Conservation (phyloP, 2,797 vertebrate species). For the Melanotaenia parkinsoni region DNA sequence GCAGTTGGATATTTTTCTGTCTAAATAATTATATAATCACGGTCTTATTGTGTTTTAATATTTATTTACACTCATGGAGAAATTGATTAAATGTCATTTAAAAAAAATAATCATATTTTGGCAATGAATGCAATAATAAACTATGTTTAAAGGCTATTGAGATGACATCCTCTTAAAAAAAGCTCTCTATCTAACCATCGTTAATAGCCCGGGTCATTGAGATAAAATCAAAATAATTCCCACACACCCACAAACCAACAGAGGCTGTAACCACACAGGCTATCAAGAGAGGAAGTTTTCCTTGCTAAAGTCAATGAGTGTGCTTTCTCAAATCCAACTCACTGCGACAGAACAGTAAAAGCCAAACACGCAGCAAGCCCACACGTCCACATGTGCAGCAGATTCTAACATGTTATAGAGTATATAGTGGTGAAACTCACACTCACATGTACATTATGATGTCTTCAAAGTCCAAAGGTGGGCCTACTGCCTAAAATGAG, state of each 20-base stretch:
- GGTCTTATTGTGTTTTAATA: background rate
- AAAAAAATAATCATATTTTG: background rate
- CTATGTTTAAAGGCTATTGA: background rate
- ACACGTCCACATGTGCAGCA: background rate
- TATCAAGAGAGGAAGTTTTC: slow-evolving; percentile 54
- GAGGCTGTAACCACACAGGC: slow-evolving; percentile 30
- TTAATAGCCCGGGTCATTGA: background rate
- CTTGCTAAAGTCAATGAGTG: slow-evolving; percentile 59
- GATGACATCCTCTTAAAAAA: background rate
- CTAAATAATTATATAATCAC: too few relatives aligned
- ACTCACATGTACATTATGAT: background rate
- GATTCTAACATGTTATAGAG: background rate
- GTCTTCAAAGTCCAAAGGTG: slow-evolving; percentile 2
- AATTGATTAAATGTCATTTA: background rate
- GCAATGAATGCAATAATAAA: background rate
- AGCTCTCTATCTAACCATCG: background rate
- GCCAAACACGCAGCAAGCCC: slow-evolving; percentile 9
- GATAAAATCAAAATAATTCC: slow-evolving; percentile 9
- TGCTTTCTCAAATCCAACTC: slow-evolving; percentile 45
- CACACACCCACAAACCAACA: slow-evolving; percentile 10
- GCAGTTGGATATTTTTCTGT: background rate
- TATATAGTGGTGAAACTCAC: background rate
- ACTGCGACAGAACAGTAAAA: slow-evolving; percentile 21
- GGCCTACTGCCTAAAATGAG: background rate
- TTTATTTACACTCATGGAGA: background rate